phyloP scores from a whole-genome alignment of 2,888 invertebrate genomes.

The Dynastes hyllus region DNA sequence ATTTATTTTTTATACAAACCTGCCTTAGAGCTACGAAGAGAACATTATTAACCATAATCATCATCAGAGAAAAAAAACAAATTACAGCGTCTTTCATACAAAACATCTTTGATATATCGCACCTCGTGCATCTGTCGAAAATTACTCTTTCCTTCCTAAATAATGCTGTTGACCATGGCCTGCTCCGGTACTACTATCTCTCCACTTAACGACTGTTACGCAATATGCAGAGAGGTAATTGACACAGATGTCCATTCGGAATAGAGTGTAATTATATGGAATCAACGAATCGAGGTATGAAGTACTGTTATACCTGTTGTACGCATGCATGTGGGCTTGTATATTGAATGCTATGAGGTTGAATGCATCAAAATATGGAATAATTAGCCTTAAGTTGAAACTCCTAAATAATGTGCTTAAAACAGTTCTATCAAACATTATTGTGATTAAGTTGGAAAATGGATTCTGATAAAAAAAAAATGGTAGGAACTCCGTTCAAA shows the following conservation, averaged over 20 bases:
- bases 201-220: not conserved
- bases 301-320: not conserved
- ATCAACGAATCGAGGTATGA: not conserved
- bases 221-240: slow-evolving; percentile 15
- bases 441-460: no score
- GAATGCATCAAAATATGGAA: no score
- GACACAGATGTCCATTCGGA: slow-evolving; percentile 12
- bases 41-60: no score
- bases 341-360: no score
- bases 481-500: no score
- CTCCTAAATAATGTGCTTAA: no score
- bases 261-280: slow-evolving; percentile 4
- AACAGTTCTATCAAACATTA: no score
- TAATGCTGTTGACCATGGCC: slow-evolving; percentile 25
- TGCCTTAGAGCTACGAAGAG: no score
- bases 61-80: not conserved
- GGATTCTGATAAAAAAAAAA: no score
- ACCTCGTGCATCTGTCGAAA: not conserved
- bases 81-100: not conserved
- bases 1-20: no score
- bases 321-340: not conserved
- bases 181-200: slow-evolving; percentile 1
- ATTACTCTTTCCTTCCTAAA: slow-evolving; percentile 26
- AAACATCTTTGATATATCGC: not conserved
- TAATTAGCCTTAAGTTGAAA: no score